Evolutionary conservation across 1,140 invertebrate genomes (phyloP).

Genomic region (Nasonia vitripennis): DNA sequence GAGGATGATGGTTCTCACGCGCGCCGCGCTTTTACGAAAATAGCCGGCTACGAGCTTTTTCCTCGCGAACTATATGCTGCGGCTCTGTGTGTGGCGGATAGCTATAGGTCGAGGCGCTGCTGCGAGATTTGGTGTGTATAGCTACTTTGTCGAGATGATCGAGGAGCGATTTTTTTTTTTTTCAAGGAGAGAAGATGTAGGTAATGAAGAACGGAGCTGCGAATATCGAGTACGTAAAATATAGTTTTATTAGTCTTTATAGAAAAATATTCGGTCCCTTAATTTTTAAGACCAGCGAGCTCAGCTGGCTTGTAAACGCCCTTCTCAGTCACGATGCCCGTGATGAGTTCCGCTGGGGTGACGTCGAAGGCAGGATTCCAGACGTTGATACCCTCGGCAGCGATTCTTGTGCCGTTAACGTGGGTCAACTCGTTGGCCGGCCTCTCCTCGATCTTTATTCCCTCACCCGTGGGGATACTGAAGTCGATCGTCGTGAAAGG

Average conservation of each 20-base stretch:
- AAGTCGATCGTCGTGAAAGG: constrained; percentile 95
- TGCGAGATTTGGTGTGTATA: no score
- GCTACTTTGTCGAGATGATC: no score
- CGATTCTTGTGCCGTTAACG: constrained; percentile 88
- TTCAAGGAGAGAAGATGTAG: no score
- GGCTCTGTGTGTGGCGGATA: neutral
- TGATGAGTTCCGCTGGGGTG: constrained; percentile 95
- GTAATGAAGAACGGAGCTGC: no score
- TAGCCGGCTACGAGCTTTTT: constrained; percentile 22
- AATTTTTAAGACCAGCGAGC: constrained; percentile 53
- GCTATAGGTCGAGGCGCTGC: neutral
- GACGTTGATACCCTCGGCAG: constrained; percentile 91
- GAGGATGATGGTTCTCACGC: constrained; percentile 1
- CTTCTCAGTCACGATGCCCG: constrained; percentile 96
- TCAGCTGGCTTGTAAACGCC: constrained; percentile 85
- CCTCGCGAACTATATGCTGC: neutral
- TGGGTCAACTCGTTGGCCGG: constrained; percentile 93
- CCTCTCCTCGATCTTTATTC: constrained; percentile 96
- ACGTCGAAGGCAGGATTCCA: constrained; percentile 99
- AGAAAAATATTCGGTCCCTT: neutral
- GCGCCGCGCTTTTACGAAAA: constrained; percentile 16
- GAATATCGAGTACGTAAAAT: no score
- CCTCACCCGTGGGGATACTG: constrained; percentile 84
- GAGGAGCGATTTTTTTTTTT: no score
- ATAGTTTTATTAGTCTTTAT: no score